Base-by-base conservation (phyloP, 2,113 vertebrate species). In the Otis tarda region DNA sequence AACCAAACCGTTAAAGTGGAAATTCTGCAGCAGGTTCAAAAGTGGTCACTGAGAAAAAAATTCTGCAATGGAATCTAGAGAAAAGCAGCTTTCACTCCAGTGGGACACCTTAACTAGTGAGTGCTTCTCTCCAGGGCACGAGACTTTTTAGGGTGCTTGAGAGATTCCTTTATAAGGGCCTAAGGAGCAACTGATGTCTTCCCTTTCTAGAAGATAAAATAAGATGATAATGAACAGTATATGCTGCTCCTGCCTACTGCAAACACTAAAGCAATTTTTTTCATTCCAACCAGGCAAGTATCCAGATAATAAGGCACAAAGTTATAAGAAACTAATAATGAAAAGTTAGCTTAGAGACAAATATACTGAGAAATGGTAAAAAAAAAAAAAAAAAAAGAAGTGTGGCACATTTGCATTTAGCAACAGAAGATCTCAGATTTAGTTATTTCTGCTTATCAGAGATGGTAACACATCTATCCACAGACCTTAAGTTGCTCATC, bases 401-500 rank as follows among this genome's bases (percentile, higher is more conserved):
- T 6, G 9, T 20, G 30, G 37, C 6, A 60, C 7, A 47, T 47
- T 27, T 47, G 31, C 23, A 41, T 43, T 71, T 53, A 86, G 39
- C 35, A 93, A 83, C 14, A 85, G 61, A 61, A 83, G 35, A 60
- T 14, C 18, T 67, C 53, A 74, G 24, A 57, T 61, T 90, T 80
- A 70, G 19, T 60, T 83, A 71, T 24, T 89, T 89, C 33, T 87
- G 61, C 63, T 45, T 8, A 10, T 31, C 9, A 85, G 47, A 80
- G n/a, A 41, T 10, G 8, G 19, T 23, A 75, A 90, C 39, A 45
- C 3, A 67, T 63, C 24, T 61, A 78, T 60, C 14, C 52, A 94
- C 96, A 81, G 78, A 99, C 99, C 99, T 99, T 99, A 47, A 99
- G 98, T 9, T 99, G 99, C 53, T 99, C 98, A 69, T 99, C 99